Evolutionary conservation across 2,797 vertebrate genomes (phyloP).

Genomic region (Pseudomugil gertrudae): DNA sequence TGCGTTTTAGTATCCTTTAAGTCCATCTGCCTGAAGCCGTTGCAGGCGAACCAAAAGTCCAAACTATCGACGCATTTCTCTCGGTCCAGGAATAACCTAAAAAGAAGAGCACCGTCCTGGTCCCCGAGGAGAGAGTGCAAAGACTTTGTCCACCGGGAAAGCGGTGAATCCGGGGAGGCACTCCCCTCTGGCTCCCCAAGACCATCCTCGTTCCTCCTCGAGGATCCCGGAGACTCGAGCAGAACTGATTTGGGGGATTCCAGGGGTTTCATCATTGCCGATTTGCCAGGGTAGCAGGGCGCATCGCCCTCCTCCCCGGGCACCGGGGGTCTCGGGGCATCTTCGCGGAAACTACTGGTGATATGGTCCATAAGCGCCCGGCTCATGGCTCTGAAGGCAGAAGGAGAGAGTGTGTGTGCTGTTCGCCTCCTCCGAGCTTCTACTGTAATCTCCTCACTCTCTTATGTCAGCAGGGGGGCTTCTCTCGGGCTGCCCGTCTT

Average conservation of each 20-base stretch:
- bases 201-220: constrained; percentile 91
- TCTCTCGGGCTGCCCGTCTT: constrained; percentile 82
- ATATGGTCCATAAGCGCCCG: constrained; percentile 88
- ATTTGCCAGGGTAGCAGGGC: constrained; percentile 83
- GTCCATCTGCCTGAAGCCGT: constrained; percentile 98
- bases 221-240: constrained; percentile 73
- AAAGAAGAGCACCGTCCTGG: constrained; percentile 95
- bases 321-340: constrained; percentile 95
- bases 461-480: constrained; percentile 93
- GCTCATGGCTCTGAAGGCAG: constrained; percentile 89
- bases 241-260: constrained; percentile 69
- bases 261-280: constrained; percentile 82
- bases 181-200: constrained; percentile 96
- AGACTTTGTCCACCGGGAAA: constrained; percentile 95
- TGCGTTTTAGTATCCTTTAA: constrained; percentile 94
- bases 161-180: constrained; percentile 92
- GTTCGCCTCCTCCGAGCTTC: constrained; percentile 77
- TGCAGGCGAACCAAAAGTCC: constrained; percentile 99
- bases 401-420: constrained; percentile 61
- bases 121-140: constrained; percentile 93
- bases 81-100: constrained; percentile 93
- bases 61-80: constrained; percentile 94
- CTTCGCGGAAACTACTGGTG: constrained; percentile 95
- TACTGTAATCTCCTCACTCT: constrained; percentile 87
- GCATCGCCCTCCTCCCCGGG: constrained; percentile 96